Percentiles rank a stretch among this genome's conserved stretches.
Conservation (phyloP, 1,140 invertebrate genomes). For the Ooceraea biroi region DNA sequence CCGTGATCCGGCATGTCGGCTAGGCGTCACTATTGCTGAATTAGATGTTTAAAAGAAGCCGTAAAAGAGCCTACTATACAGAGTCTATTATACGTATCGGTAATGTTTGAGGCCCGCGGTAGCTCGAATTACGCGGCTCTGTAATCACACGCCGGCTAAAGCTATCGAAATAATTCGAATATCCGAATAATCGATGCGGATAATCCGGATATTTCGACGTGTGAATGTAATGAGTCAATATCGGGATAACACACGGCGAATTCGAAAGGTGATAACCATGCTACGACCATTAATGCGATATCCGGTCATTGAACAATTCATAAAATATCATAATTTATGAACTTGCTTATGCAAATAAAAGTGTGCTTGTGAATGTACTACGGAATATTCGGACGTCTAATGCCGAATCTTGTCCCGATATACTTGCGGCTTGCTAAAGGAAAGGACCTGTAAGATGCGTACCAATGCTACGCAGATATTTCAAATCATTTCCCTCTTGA, state of each 20-base stretch:
- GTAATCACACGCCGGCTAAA: background rate
- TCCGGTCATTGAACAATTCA: background rate
- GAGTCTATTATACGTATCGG: conserved; percentile 65
- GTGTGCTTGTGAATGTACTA: background rate
- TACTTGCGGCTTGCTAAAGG: background rate
- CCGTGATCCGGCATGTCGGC: conserved; percentile 48
- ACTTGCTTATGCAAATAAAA: background rate
- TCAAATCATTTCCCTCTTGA: background rate
- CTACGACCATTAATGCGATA: background rate
- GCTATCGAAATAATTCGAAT: conserved; percentile 23
- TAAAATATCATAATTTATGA: background rate
- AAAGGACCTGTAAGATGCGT: background rate
- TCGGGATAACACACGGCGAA: background rate
- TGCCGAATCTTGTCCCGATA: background rate
- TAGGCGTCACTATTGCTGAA: conserved; percentile 61
- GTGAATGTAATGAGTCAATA: conserved; percentile 2
- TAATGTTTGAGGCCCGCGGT: conserved; percentile 56
- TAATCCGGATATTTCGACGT: conserved; percentile 18
- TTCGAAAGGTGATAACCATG: background rate
- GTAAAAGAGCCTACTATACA: conserved; percentile 68
- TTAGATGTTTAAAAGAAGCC: conserved; percentile 67
- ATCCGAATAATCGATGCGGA: conserved; percentile 12
- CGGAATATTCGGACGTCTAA: background rate
- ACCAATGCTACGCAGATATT: background rate
- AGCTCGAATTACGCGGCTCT: conserved; percentile 24